Conservation (phyloP, 2,113 vertebrate species). For the Anser cygnoides region DNA sequence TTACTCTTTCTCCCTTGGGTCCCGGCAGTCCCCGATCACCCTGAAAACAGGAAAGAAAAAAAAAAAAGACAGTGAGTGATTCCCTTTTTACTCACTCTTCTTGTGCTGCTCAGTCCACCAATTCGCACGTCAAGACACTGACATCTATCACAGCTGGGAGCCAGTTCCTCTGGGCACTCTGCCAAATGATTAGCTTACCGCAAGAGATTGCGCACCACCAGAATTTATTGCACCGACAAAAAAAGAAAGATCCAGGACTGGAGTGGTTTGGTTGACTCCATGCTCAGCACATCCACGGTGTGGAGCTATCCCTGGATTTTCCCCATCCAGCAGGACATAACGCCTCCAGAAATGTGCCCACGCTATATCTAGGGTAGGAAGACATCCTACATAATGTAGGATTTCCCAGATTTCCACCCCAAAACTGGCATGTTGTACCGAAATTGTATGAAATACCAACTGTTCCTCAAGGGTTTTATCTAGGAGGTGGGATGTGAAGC, state of each 20-base stretch:
- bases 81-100: not conserved
- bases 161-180: not conserved
- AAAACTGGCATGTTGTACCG: not conserved
- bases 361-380: not conserved
- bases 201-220: rapidly evolving
- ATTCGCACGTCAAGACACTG: not conserved
- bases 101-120: not conserved
- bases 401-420: not conserved
- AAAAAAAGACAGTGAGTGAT: not conserved
- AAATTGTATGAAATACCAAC: rapidly evolving
- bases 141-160: not conserved
- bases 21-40: constrained; percentile 82
- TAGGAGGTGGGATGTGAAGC: not conserved
- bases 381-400: not conserved
- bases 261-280: not conserved
- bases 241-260: not conserved
- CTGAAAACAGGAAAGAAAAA: constrained; percentile 62
- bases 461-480: not conserved
- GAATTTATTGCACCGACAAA: not conserved
- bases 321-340: not conserved
- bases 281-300: not conserved
- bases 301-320: not conserved
- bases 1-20: constrained; percentile 86
- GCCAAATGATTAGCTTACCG: not conserved
- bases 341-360: not conserved